A percentile compares a stretch with the other conserved stretches of the same genome.
phyloP scores from a whole-genome alignment of 2,797 vertebrate genomes.

The Fistularia tabacaria region DNA sequence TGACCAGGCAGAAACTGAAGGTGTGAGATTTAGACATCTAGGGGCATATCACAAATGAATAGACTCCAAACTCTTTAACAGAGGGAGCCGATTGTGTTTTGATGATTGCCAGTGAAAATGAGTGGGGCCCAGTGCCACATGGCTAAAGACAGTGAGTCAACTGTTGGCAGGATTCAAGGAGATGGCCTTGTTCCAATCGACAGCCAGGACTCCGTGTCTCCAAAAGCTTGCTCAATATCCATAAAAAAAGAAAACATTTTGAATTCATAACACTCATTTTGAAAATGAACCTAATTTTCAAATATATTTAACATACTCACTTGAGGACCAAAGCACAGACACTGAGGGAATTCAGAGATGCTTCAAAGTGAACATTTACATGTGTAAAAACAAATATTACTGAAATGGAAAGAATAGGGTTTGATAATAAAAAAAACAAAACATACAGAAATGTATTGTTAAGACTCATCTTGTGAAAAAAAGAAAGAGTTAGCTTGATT shows the following conservation, averaged over 20 bases:
- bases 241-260: conserved; percentile 32
- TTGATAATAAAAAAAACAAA: no score
- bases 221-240: conserved; percentile 32
- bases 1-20: conserved; percentile 37
- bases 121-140: conserved; percentile 65
- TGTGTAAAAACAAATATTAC: no score
- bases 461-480: no score
- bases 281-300: conserved; percentile 20
- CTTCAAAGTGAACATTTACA: conserved; percentile 1
- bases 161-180: conserved; percentile 55
- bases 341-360: conserved; percentile 1
- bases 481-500: no score
- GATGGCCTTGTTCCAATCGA: conserved; percentile 65
- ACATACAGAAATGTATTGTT: no score
- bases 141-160: conserved; percentile 66
- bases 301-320: conserved; percentile 16
- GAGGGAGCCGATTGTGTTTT: conserved; percentile 56
- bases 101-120: conserved; percentile 62
- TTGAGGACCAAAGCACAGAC: background rate
- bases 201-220: conserved; percentile 42
- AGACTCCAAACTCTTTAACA: conserved; percentile 60
- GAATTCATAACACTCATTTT: conserved; percentile 24
- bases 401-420: no score
- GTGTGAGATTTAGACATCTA: conserved; percentile 49
- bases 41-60: conserved; percentile 50